These are phyloP conservation scores for Crax fasciolata DNA, from an alignment of 2,797 vertebrate species.

Conservation along the genomic window DNA sequence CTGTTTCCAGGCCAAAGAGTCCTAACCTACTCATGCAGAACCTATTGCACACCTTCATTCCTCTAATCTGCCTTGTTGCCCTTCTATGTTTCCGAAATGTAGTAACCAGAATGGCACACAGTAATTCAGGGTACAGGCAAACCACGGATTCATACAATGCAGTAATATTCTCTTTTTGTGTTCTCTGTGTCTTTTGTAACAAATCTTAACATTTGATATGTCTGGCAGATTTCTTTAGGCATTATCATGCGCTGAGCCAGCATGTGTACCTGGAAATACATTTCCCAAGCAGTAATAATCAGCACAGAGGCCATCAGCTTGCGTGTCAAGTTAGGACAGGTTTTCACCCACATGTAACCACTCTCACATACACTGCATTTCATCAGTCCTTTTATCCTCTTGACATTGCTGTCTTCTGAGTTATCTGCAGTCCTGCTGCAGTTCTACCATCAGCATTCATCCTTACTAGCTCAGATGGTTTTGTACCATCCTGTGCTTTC, in stretches of 20 bases:
- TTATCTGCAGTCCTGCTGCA: background rate
- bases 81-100: background rate
- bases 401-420: background rate
- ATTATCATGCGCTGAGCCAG: background rate
- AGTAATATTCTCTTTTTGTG: background rate
- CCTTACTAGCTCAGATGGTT: background rate
- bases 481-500: background rate
- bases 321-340: background rate
- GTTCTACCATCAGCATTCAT: background rate
- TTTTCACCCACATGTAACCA: background rate
- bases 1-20: background rate
- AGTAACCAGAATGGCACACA: background rate
- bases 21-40: background rate
- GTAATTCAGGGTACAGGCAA: background rate
- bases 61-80: background rate
- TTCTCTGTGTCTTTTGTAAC: background rate
- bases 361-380: background rate
- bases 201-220: background rate
- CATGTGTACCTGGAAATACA: background rate
- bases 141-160: background rate
- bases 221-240: background rate
- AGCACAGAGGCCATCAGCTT: background rate
- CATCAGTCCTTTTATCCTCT: background rate
- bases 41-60: background rate
- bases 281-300: background rate